Conservation (phyloP, 2,797 vertebrate species). For the Phrynocephalus forsythii region DNA sequence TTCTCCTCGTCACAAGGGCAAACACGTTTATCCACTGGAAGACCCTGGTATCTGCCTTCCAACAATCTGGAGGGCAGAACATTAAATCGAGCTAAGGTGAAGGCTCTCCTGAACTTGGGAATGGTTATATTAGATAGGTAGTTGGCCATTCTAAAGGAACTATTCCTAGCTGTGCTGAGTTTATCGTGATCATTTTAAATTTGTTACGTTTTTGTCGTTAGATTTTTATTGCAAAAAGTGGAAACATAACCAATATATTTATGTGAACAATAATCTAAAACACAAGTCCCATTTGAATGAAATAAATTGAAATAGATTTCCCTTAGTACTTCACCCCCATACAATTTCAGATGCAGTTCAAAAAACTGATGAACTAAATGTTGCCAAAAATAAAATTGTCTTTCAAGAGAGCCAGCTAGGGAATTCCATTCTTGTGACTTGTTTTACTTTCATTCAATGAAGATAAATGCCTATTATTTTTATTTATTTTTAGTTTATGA, state of each 20-base stretch:
- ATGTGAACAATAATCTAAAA: neutral
- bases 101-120: too few species aligned
- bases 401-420: constrained; percentile 3
- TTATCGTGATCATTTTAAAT: neutral
- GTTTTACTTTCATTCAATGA: constrained; percentile 33
- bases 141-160: too few species aligned
- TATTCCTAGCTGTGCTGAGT: too few species aligned
- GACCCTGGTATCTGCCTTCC: too few species aligned
- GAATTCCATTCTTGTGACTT: constrained; percentile 33
- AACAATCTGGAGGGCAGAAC: too few species aligned
- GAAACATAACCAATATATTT: constrained; percentile 11
- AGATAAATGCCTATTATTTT: constrained; percentile 22
- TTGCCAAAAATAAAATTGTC: constrained; percentile 24
- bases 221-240: constrained; percentile 34
- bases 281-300: constrained; percentile 33
- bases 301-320: constrained; percentile 40
- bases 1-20: too few species aligned
- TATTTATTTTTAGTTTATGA: constrained; percentile 23
- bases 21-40: too few species aligned
- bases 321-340: constrained; percentile 33
- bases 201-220: neutral
- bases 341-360: constrained; percentile 28
- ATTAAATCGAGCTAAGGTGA: too few species aligned
- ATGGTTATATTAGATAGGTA: too few species aligned
- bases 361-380: constrained; percentile 35